phyloP scores from a whole-genome alignment of 2,113 vertebrate genomes.

The Lethenteron reissneri region DNA sequence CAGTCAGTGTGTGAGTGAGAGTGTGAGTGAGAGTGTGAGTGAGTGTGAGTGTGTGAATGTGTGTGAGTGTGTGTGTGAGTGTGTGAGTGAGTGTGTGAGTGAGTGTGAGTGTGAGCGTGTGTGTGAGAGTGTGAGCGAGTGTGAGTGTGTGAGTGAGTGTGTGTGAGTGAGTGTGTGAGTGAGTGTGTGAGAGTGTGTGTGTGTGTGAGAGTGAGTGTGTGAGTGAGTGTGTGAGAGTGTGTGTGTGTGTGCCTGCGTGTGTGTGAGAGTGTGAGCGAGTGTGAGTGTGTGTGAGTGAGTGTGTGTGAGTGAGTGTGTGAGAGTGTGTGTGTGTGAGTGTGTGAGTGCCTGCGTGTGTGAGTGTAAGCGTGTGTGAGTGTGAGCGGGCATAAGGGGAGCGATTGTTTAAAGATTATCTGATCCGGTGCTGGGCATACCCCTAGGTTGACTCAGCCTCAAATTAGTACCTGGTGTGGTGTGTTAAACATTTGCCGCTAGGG shows the following conservation, averaged over 20 bases:
- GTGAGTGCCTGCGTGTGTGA: background rate
- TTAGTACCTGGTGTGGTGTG: too few relatives aligned
- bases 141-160: background rate
- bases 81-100: background rate
- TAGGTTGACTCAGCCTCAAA: too few relatives aligned
- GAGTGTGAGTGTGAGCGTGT: background rate
- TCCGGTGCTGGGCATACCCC: too few relatives aligned
- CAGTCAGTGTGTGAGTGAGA: background rate
- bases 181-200: background rate
- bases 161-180: background rate
- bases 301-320: background rate
- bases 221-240: background rate
- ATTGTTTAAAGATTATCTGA: too few relatives aligned
- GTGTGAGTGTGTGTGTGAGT: background rate
- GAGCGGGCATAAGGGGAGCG: background rate
- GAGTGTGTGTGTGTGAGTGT: background rate
- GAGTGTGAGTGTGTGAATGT: background rate
- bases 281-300: background rate
- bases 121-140: background rate
- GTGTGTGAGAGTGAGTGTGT: background rate
- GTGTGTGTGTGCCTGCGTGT: background rate
- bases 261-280: background rate
- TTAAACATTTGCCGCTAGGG: too few relatives aligned
- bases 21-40: background rate
- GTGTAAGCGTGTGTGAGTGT: conserved; percentile 5